These are phyloP conservation scores for Melipona bicolor DNA, from an alignment of 2,888 invertebrate species.

Conservation along the genomic window DNA sequence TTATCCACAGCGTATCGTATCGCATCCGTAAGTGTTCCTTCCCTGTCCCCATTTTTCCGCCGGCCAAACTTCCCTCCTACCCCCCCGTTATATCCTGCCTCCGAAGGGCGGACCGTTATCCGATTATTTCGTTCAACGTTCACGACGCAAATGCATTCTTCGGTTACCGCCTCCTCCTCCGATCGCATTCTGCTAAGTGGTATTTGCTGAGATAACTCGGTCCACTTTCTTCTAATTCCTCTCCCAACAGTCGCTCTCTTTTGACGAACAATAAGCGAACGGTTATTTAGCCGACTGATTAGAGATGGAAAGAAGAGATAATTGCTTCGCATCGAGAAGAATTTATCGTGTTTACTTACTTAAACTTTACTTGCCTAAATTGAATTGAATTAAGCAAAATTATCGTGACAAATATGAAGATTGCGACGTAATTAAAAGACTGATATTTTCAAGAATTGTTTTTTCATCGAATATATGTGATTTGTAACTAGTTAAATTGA, in stretches of 20 bases:
- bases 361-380: too few relatives aligned
- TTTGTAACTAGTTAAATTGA: not conserved
- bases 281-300: not conserved
- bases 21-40: conserved; percentile 61
- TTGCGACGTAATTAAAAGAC: too few relatives aligned
- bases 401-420: too few relatives aligned
- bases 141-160: conserved; percentile 63
- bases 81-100: conserved; percentile 53
- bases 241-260: conserved; percentile 27
- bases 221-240: conserved; percentile 69
- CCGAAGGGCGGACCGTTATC: conserved; percentile 66
- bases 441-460: too few relatives aligned
- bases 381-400: too few relatives aligned
- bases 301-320: too few relatives aligned
- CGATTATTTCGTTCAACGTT: conserved; percentile 72
- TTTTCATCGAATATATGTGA: too few relatives aligned
- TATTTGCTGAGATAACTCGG: conserved; percentile 72
- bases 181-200: conserved; percentile 71
- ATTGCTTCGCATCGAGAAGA: too few relatives aligned
- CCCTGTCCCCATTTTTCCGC: not conserved
- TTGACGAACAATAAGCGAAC: conserved; percentile 1
- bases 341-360: too few relatives aligned
- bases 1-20: conserved; percentile 75
- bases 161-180: conserved; percentile 55
- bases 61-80: not conserved